Conservation (phyloP, 2,888 invertebrate species). For the Deilephila elpenor region DNA sequence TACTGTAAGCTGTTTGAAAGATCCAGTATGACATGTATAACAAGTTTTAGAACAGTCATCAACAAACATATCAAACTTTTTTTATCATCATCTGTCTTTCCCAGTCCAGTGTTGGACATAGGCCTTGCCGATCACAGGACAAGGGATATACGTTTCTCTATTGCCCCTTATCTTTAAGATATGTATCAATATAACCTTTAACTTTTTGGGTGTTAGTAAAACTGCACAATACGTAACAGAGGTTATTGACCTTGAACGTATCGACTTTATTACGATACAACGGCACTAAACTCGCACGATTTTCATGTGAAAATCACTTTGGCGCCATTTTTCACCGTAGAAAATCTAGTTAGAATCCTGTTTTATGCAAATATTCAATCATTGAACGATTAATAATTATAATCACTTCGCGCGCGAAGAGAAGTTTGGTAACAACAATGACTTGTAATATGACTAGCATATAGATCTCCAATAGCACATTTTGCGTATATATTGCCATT, state of each 20-base stretch:
- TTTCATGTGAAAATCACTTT: constrained; percentile 38
- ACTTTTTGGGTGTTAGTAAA: not conserved
- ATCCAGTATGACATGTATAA: too few species aligned
- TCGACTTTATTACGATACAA: constrained; percentile 17
- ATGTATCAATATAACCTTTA: constrained; percentile 14
- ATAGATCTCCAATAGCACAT: too few species aligned
- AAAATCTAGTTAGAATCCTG: constrained; percentile 28
- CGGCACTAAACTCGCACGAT: not conserved
- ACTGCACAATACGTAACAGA: constrained; percentile 19
- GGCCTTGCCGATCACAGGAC: too few species aligned
- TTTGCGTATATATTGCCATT: not conserved
- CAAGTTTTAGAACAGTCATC: too few species aligned
- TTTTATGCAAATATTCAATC: constrained; percentile 29
- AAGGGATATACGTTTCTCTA: too few species aligned
- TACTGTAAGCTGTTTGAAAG: too few species aligned
- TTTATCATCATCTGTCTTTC: too few species aligned
- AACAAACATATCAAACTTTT: too few species aligned
- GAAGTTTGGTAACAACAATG: not conserved
- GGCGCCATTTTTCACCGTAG: not conserved
- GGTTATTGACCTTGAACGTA: constrained; percentile 29
- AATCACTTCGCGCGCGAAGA: too few species aligned
- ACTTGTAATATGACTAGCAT: not conserved
- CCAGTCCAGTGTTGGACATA: too few species aligned
- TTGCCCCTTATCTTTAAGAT: not conserved
- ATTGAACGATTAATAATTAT: not conserved